phyloP scores from a whole-genome alignment of 2,113 vertebrate species.

The Indicator maculatus region DNA sequence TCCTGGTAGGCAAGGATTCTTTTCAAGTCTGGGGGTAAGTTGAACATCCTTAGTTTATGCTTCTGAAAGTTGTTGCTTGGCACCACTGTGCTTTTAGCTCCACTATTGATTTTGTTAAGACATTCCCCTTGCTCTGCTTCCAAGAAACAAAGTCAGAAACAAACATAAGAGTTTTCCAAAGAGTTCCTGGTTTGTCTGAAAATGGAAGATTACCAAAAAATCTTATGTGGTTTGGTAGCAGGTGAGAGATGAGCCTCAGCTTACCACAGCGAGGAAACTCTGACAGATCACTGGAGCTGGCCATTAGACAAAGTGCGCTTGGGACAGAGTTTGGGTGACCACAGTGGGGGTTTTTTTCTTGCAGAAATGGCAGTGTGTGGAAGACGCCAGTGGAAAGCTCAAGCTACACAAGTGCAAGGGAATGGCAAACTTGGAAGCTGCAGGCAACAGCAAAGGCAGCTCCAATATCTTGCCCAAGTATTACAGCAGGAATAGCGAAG shows the following conservation, averaged over 20 bases:
- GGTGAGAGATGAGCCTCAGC: neutral
- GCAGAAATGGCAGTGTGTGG: slow-evolving; percentile 97
- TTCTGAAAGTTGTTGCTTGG: neutral
- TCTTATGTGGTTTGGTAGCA: neutral
- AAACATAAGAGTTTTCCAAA: neutral
- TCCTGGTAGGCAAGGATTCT: neutral
- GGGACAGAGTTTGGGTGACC: neutral
- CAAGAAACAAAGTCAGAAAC: neutral
- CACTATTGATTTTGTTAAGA: neutral
- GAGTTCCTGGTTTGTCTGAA: neutral
- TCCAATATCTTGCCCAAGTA: slow-evolving; percentile 81
- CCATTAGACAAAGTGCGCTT: neutral
- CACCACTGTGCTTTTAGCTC: neutral
- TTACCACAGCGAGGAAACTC: neutral
- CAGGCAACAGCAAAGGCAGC: slow-evolving; percentile 69
- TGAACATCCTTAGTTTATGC: neutral
- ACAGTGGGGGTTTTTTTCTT: neutral
- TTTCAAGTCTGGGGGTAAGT: neutral
- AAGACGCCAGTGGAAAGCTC: slow-evolving; percentile 88
- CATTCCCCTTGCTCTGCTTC: neutral
- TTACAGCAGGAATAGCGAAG: slow-evolving; percentile 59
- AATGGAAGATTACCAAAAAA: neutral
- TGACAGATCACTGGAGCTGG: neutral
- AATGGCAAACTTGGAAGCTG: slow-evolving; percentile 73
- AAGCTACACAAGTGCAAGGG: slow-evolving; percentile 95